These are phyloP conservation scores for Mythimna loreyi DNA, from an alignment of 2,888 invertebrate genomes.

Conservation along the genomic window DNA sequence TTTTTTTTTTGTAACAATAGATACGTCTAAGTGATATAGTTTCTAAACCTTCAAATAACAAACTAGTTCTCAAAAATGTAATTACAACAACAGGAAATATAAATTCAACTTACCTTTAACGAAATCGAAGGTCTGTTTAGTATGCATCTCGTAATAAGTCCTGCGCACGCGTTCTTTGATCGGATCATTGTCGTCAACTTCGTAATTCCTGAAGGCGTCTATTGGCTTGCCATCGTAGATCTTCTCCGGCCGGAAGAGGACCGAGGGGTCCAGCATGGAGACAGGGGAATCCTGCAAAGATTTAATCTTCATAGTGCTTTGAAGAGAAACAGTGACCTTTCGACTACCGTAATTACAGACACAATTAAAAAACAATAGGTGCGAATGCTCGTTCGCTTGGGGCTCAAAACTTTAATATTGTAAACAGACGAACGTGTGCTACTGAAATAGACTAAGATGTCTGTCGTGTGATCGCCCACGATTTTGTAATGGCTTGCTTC, in stretches of 20 bases:
- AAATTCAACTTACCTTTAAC: slow-evolving; percentile 90
- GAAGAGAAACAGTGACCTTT: neutral
- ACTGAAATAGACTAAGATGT: slow-evolving; percentile 18
- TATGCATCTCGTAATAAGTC: slow-evolving; percentile 97
- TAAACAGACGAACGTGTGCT: slow-evolving; percentile 6
- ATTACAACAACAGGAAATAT: neutral
- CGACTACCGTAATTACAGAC: too few relatives aligned
- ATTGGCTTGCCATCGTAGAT: slow-evolving; percentile 93
- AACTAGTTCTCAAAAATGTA: too few relatives aligned
- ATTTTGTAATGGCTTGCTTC: slow-evolving; percentile 25
- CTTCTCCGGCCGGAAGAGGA: slow-evolving; percentile 94
- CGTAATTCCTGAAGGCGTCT: slow-evolving; percentile 95
- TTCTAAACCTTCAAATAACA: too few relatives aligned
- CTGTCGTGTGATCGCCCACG: slow-evolving; percentile 25
- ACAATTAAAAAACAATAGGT: too few relatives aligned
- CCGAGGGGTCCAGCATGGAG: slow-evolving; percentile 87
- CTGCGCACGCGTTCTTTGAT: slow-evolving; percentile 95
- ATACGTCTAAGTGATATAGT: too few relatives aligned
- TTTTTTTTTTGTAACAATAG: too few relatives aligned
- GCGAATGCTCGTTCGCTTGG: too few relatives aligned
- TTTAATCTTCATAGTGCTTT: slow-evolving; percentile 36
- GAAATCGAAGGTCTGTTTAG: slow-evolving; percentile 96
- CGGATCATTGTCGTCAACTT: slow-evolving; percentile 93
- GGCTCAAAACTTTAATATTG: too few relatives aligned
- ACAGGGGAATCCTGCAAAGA: slow-evolving; percentile 72